Evolutionary conservation across 2,888 invertebrate genomes (phyloP).

Genomic region (Trilocha varians): DNA sequence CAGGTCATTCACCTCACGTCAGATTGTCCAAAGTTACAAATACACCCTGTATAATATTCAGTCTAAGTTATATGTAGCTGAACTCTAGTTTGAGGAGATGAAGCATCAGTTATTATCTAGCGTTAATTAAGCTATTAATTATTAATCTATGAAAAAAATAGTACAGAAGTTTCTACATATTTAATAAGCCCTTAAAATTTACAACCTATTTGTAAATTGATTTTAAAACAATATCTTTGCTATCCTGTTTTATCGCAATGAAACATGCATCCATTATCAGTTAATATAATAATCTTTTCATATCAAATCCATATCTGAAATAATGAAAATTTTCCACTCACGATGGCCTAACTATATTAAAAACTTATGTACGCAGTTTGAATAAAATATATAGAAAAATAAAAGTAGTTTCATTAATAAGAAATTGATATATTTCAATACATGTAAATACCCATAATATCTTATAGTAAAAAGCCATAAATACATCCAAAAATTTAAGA

Average conservation of each 20-base stretch:
- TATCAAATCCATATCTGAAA: neutral
- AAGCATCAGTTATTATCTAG: no score
- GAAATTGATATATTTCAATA: conserved; percentile 16
- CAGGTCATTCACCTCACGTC: no score
- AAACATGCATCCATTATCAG: neutral
- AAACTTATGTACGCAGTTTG: neutral
- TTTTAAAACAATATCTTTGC: no score
- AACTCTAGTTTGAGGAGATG: no score
- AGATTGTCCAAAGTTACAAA: no score
- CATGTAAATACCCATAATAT: conserved; percentile 13
- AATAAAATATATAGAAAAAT: conserved; percentile 2
- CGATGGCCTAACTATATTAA: neutral
- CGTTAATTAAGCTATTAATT: no score
- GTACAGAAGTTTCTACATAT: no score
- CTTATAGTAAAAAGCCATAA: conserved; percentile 29
- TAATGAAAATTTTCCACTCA: neutral
- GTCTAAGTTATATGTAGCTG: no score
- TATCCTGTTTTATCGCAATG: neutral
- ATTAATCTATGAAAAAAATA: no score
- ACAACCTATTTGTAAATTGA: no score
- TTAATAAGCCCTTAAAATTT: no score
- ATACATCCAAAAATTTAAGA: conserved; percentile 34
- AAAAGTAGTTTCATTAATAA: conserved; percentile 17
- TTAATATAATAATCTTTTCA: neutral
- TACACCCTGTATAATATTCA: no score